Percentiles rank a stretch among this genome's conserved stretches.
phyloP scores from a whole-genome alignment of 2,113 vertebrate genomes.

The Paraplagusia blochii region DNA sequence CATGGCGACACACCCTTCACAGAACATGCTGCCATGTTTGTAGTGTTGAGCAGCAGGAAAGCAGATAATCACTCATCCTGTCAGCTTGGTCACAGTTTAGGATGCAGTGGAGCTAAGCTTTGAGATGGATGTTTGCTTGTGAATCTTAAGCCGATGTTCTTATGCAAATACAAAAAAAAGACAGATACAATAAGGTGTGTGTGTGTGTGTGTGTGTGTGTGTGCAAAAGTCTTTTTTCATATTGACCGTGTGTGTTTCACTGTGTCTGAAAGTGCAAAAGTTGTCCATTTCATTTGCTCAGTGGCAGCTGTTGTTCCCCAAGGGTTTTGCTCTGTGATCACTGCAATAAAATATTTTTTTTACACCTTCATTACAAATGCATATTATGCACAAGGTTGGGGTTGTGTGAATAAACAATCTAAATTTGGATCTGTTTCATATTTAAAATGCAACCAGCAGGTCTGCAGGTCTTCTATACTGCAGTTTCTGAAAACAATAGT shows the following conservation, averaged over 20 bases:
- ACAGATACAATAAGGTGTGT: constrained; percentile 1
- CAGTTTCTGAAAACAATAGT: constrained; percentile 15
- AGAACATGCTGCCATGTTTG: constrained; percentile 14
- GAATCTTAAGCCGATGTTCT: constrained; percentile 9
- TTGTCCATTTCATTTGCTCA: constrained; percentile 6
- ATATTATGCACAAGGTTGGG: constrained; percentile 48
- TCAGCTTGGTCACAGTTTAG: constrained; percentile 41
- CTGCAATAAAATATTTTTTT: constrained; percentile 25
- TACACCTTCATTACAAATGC: constrained; percentile 44
- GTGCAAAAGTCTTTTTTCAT: constrained; percentile 6
- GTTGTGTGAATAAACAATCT: constrained; percentile 28
- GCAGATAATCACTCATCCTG: constrained; percentile 26
- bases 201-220: not conserved
- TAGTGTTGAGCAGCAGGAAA: not conserved
- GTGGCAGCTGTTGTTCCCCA: constrained; percentile 30
- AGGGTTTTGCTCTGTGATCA: constrained; percentile 27
- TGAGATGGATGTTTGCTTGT: constrained; percentile 41
- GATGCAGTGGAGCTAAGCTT: constrained; percentile 22
- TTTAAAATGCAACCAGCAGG: constrained; percentile 4
- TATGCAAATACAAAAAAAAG: constrained; percentile 13
- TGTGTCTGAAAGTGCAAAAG: constrained; percentile 19
- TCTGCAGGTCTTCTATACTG: not conserved
- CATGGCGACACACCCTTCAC: constrained; percentile 2
- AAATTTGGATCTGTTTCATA: constrained; percentile 20
- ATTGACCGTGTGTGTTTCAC: constrained; percentile 8